phyloP scores from a whole-genome alignment of 2,797 vertebrate genomes.

The Myotis pilosus region DNA sequence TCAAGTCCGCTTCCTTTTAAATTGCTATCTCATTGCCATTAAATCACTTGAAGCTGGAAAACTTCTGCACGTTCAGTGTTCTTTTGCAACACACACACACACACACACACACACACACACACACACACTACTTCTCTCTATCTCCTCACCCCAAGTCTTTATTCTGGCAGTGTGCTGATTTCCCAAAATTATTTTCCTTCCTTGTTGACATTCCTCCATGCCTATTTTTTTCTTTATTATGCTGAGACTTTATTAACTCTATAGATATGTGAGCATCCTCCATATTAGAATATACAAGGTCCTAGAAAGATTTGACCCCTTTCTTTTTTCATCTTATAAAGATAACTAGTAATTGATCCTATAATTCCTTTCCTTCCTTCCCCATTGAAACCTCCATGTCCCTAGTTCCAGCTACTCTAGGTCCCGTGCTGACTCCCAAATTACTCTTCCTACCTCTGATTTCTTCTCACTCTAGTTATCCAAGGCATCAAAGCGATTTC shows the following conservation, averaged over 20 bases:
- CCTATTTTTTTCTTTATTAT: not conserved
- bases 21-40: not conserved
- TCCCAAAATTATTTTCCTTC: not conserved
- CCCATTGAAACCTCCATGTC: not conserved
- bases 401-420: not conserved
- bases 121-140: not conserved
- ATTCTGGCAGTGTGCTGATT: not conserved
- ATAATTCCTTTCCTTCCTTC: not conserved
- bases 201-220: not conserved
- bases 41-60: not conserved
- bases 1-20: not conserved
- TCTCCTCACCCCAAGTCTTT: not conserved
- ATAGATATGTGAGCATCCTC: not conserved
- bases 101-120: not conserved
- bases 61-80: not conserved
- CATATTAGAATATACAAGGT: not conserved
- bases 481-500: not conserved
- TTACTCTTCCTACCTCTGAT: not conserved
- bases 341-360: not conserved
- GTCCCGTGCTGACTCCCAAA: not conserved
- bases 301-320: not conserved
- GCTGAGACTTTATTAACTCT: not conserved
- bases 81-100: not conserved
- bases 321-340: not conserved
- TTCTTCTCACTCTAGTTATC: not conserved